Evolutionary conservation across 2,113 vertebrate genomes (phyloP).

Genomic region (Alexandromys fortis): DNA sequence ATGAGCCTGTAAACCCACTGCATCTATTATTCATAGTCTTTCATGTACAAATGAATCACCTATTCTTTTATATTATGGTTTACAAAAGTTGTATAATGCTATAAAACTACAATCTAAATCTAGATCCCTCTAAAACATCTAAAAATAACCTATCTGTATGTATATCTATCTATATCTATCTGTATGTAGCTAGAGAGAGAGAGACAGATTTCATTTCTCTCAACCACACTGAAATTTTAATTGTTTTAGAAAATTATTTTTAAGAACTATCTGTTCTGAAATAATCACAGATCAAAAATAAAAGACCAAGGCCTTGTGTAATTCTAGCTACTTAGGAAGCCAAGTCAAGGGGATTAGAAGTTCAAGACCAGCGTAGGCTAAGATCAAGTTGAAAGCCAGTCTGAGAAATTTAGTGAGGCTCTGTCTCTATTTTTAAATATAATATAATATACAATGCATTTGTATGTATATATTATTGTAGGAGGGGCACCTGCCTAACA

Average conservation of each 20-base stretch:
- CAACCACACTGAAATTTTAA: background rate
- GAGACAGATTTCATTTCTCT: background rate
- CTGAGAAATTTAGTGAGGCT: background rate
- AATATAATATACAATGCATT: background rate
- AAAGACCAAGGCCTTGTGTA: background rate
- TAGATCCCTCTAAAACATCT: background rate
- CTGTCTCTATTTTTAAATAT: background rate
- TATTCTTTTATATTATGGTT: background rate
- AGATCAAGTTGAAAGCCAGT: background rate
- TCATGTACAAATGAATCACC: constrained; percentile 3
- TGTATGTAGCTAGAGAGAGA: background rate
- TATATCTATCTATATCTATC: no score
- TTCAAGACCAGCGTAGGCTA: background rate
- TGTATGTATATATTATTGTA: background rate
- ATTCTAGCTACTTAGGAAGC: background rate
- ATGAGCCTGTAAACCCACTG: background rate
- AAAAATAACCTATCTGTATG: background rate
- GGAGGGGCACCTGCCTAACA: background rate
- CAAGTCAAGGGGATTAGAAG: background rate
- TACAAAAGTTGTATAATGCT: background rate
- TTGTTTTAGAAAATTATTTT: background rate
- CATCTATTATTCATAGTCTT: background rate
- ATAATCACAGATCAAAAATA: background rate
- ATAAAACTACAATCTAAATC: background rate
- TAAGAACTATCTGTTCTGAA: background rate